Evolutionary conservation across 64 coral and sea anemone genomes (phyloP).

Genomic region (Montipora efflorescens): DNA sequence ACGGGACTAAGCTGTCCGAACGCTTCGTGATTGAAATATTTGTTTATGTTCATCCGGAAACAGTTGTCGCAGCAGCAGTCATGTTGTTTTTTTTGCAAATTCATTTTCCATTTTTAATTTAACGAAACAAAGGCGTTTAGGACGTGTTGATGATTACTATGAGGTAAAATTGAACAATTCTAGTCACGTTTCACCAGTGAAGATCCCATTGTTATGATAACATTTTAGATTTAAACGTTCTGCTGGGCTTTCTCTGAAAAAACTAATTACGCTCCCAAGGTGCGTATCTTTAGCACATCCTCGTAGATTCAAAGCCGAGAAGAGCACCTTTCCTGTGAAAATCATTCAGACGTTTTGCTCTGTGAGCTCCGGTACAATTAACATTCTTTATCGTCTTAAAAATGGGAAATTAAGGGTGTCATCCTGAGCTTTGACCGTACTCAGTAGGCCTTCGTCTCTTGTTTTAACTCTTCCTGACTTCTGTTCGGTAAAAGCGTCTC

Average conservation of each 20-base stretch:
- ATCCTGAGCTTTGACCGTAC: no score
- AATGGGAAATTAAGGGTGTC: no score
- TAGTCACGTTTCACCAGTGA: neutral
- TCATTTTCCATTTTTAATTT: neutral
- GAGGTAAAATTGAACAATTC: neutral
- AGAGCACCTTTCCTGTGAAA: no score
- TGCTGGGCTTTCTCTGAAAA: neutral
- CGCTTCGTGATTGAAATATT: neutral
- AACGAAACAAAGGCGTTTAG: neutral
- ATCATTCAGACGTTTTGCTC: no score
- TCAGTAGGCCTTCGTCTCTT: no score
- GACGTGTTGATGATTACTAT: neutral
- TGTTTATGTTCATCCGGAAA: conserved; percentile 19
- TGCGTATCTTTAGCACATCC: neutral
- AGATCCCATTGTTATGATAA: neutral
- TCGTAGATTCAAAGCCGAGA: neutral
- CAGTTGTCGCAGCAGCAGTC: neutral
- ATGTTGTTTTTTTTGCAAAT: neutral
- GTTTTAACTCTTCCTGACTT: no score
- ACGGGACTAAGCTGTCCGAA: neutral
- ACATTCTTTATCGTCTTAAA: no score
- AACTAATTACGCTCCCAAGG: neutral
- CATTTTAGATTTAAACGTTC: no score
- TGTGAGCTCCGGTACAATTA: no score
- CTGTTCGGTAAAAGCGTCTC: no score